Evolutionary conservation across 2,888 invertebrate species (phyloP), one percentile per base, ranked within the genome.

Genomic region (Rhynchonema sp.): DNA sequence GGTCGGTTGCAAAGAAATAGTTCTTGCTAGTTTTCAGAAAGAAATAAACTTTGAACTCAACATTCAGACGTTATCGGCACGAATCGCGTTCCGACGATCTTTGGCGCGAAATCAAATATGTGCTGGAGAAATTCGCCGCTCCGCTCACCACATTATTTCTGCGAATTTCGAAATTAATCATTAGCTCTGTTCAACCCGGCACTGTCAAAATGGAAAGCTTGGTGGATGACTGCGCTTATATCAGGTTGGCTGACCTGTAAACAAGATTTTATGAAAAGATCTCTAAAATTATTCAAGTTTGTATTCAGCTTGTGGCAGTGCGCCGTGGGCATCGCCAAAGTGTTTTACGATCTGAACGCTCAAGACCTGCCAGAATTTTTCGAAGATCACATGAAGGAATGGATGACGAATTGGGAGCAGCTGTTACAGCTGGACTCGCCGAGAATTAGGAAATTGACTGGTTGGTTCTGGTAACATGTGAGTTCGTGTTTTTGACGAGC

Each of bases 291-390:
- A n/a, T n/a, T n/a, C n/a, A n/a, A n/a, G n/a, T n/a, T n/a, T n/a
- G 9, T 38, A n/a, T n/a, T 52, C n/a, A 6, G 27, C 6, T 27
- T 54, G 27, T 54, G 54, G 54, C 26, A 54, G 27, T 27, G 25
- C 30, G 3, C 17, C 30, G 26, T 46, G 9, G 20, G 92, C 29
- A 84, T 91, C 61, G 84, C 86, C 70, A 92, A 96, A 76, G 87
- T 98, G 57, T 99, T 96, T 78, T 89, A 89, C 75, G 94, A 94
- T 0, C 80, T 98, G 26, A 98, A 96, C 76, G 87, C 84, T 65
- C 98, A 98, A 80, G 98, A 98, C 76, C 77, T 98, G 66, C 98
- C 98, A 0, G 98, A 98, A 77, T 94, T 88, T 78, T 99, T 98
- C 74, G 98, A 98, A 66, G 70, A 99, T 73, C 91, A 94, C 74